phyloP scores from a whole-genome alignment of 1,140 invertebrate species.

The Thrips palmi region DNA sequence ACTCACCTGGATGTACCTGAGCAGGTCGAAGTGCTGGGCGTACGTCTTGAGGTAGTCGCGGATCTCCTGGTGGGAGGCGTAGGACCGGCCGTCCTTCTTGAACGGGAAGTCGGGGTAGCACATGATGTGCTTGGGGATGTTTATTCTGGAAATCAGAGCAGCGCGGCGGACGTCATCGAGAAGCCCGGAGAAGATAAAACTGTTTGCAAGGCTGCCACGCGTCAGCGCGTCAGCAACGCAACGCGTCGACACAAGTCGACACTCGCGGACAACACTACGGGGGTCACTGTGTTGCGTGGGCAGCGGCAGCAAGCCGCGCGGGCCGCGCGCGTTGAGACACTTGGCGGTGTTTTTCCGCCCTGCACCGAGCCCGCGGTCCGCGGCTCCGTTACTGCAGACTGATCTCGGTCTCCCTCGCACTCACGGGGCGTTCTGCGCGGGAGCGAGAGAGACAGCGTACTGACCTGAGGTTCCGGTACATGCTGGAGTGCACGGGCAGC shows the following conservation, averaged over 20 bases:
- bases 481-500: conserved; percentile 68
- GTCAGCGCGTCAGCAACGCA: neutral
- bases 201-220: neutral
- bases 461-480: conserved; percentile 68
- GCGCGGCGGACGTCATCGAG: neutral
- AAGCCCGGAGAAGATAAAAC: neutral
- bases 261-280: no score
- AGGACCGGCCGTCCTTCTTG: conserved; percentile 41
- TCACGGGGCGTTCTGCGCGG: conserved; percentile 11
- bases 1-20: conserved; percentile 47
- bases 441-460: conserved; percentile 11
- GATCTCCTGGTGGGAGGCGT: conserved; percentile 61
- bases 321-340: no score
- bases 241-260: neutral
- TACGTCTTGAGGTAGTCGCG: conserved; percentile 63
- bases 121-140: conserved; percentile 68
- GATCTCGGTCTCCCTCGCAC: conserved; percentile 8
- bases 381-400: conserved; percentile 2
- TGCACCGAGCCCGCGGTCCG: neutral
- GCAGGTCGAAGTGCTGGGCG: conserved; percentile 47
- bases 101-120: conserved; percentile 55
- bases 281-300: no score
- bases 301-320: no score
- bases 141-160: conserved; percentile 40
- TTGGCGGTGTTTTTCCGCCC: conserved; percentile 4